Conservation (phyloP, 1,140 invertebrate genomes). For the Calliphora vicina region DNA sequence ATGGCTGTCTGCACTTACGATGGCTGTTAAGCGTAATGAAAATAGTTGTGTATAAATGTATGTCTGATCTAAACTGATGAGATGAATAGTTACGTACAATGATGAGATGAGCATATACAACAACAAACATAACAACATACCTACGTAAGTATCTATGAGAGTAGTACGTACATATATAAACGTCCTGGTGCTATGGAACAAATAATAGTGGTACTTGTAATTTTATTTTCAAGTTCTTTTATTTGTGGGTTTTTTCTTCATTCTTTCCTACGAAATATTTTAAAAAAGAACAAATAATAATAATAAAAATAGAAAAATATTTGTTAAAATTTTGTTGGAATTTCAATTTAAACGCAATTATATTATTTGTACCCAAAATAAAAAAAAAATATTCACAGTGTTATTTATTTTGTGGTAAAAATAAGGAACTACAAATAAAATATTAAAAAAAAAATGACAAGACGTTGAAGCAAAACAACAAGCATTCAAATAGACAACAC, state of each 20-base stretch:
- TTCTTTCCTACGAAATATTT: not conserved
- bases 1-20: conserved; percentile 30
- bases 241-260: not conserved
- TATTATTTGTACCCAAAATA: conserved; percentile 22
- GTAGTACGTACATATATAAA: too few species aligned
- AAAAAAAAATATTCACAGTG: conserved; percentile 17
- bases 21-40: conserved; percentile 27
- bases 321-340: conserved; percentile 30
- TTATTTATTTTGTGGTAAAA: conserved; percentile 17
- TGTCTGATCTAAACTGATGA: too few species aligned
- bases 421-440: not conserved
- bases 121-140: not conserved
- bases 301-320: conserved; percentile 14
- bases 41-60: not conserved
- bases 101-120: not conserved
- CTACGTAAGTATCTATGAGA: not conserved
- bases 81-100: not conserved
- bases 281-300: not conserved
- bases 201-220: conserved; percentile 9
- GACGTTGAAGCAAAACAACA: not conserved
- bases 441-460: not conserved
- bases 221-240: not conserved
- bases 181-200: not conserved
- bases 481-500: conserved; percentile 1
- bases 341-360: conserved; percentile 35